Evolutionary conservation across 2,797 vertebrate species (phyloP).

Genomic region (Ptychadena robeensis): DNA sequence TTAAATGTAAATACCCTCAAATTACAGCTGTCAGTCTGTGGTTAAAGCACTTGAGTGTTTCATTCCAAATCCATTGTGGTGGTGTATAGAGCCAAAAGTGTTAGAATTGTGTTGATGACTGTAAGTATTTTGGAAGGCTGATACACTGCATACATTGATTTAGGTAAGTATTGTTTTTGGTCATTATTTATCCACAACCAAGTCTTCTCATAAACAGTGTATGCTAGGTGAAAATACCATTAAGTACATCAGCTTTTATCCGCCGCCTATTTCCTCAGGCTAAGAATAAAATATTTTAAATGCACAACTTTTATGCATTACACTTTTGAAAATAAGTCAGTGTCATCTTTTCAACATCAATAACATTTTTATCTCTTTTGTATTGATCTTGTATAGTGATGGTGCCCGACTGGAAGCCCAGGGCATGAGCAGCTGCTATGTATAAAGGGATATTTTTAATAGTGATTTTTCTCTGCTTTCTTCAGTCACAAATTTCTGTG

Average conservation of each 20-base stretch:
- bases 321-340: constrained; percentile 53
- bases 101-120: no score
- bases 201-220: neutral
- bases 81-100: no score
- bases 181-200: neutral
- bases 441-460: neutral
- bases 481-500: neutral
- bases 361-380: constrained; percentile 7
- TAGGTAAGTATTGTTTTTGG: no score
- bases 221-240: neutral
- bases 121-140: no score
- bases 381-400: neutral
- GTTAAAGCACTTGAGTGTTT: no score
- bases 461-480: neutral
- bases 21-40: no score
- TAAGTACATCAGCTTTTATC: neutral
- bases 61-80: no score
- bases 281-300: neutral
- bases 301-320: constrained; percentile 11
- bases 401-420: neutral
- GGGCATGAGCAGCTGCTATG: neutral
- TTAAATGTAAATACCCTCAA: no score
- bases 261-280: neutral
- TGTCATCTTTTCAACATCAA: neutral
- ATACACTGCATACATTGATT: no score